Conservation (phyloP, 1,140 invertebrate genomes). For the Pogonomyrmex californicus region DNA sequence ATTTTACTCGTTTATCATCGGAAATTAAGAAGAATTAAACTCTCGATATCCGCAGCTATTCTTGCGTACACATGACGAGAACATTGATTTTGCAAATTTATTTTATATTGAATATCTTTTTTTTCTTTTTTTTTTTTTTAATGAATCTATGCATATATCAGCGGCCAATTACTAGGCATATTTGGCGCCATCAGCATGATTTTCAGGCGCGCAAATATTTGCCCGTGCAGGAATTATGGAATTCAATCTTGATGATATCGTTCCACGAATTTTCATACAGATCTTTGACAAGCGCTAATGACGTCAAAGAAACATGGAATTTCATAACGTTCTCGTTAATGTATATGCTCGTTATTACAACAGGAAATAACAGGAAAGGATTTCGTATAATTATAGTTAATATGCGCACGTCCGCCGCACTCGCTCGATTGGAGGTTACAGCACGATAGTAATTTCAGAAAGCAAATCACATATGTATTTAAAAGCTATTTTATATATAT, state of each 20-base stretch:
- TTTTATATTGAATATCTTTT: slow-evolving; percentile 18
- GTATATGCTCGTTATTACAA: slow-evolving; percentile 7
- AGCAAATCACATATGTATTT: slow-evolving; percentile 14
- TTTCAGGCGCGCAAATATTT: slow-evolving; percentile 57
- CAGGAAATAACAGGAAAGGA: slow-evolving; percentile 32
- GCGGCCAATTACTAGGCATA: slow-evolving; percentile 38
- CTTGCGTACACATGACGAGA: slow-evolving; percentile 6
- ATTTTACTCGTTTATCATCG: slow-evolving; percentile 22
- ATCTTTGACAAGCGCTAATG: slow-evolving; percentile 46
- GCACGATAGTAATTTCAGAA: slow-evolving; percentile 52
- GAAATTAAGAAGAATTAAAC: slow-evolving; percentile 37
- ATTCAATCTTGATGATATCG: slow-evolving; percentile 53
- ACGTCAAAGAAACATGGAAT: slow-evolving; percentile 45
- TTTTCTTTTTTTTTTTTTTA: too few relatives aligned
- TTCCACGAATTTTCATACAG: slow-evolving; percentile 32
- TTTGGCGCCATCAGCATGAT: slow-evolving; percentile 19
- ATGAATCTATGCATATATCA: slow-evolving; percentile 16
- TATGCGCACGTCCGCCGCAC: neutral
- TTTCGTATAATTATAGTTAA: slow-evolving; percentile 51
- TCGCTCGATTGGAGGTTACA: slow-evolving; percentile 22
- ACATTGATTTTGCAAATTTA: slow-evolving; percentile 29
- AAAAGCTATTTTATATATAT: slow-evolving; percentile 27
- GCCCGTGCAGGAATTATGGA: slow-evolving; percentile 27
- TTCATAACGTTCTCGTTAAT: slow-evolving; percentile 36
- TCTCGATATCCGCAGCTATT: neutral